These are phyloP conservation scores for Larimichthys polyactis DNA, from an alignment of 2,113 vertebrate genomes.

Conservation along the genomic window DNA sequence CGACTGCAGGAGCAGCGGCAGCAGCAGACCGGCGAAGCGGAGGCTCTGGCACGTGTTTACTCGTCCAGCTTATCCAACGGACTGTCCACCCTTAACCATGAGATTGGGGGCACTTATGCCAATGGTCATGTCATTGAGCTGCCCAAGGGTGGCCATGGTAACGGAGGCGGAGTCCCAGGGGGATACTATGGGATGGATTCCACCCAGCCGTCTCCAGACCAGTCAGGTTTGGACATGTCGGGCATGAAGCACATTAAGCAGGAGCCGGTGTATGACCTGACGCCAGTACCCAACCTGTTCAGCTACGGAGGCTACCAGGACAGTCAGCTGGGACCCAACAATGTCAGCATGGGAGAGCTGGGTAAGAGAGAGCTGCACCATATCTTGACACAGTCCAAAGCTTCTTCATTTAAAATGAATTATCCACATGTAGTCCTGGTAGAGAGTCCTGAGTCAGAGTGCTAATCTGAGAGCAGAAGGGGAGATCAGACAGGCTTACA, in stretches of 20 bases:
- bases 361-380: slow-evolving; percentile 81
- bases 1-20: slow-evolving; percentile 94
- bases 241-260: slow-evolving; percentile 99
- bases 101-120: slow-evolving; percentile 91
- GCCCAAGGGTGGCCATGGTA: slow-evolving; percentile 88
- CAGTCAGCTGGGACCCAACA: slow-evolving; percentile 90
- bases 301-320: slow-evolving; percentile 97
- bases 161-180: slow-evolving; percentile 73
- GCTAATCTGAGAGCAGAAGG: slow-evolving; percentile 62
- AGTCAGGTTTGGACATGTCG: slow-evolving; percentile 98
- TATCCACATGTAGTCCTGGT: slow-evolving; percentile 13
- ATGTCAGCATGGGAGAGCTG: slow-evolving; percentile 94
- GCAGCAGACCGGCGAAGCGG: slow-evolving; percentile 94
- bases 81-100: slow-evolving; percentile 90
- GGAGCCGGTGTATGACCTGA: slow-evolving; percentile 98
- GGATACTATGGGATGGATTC: slow-evolving; percentile 96
- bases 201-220: slow-evolving; percentile 96
- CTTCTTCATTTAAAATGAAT: slow-evolving; percentile 25
- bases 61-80: slow-evolving; percentile 92
- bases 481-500: slow-evolving; percentile 70
- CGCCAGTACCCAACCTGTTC: slow-evolving; percentile 98
- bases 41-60: slow-evolving; percentile 94
- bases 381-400: not conserved
- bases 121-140: slow-evolving; percentile 95
- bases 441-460: slow-evolving; percentile 57